Base-by-base conservation (phyloP, 2,888 invertebrate species). In the Vanessa cardui region DNA sequence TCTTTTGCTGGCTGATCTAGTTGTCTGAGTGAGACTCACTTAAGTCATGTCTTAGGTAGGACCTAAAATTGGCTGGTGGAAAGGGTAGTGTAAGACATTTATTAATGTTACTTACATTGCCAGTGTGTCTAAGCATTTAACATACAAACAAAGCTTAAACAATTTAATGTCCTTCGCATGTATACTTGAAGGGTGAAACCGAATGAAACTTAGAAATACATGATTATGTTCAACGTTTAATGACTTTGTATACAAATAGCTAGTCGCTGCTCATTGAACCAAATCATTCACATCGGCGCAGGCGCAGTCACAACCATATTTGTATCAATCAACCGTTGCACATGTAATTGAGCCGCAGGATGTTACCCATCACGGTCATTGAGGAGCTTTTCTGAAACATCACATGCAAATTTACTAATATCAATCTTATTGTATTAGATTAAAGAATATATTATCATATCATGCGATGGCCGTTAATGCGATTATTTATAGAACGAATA, bases 311-410 rank as follows among this genome's bases (percentile, higher is more conserved):
- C 66, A 69, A 68, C 74, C 75, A 74, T 76, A 79, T 77, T 78
- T 74, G 74, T 80, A 86, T 83, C 82, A 85, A 85, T 86, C 83
- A 83, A 85, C 81, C 85, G 83, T 81, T 81, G 80, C 83, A 79
- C 81, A 82, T 84, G 88, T 88, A 90, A 90, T 88, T 90, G 84
- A 89, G 86, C 82, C 82, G 83, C 90, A 90, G 90, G 90, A 90
- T 88, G 89, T 85, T 82, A 79, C 87, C 85, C 84, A 89, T 91
- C 85, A 85, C 80, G 82, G 79, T 79, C 85, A 87, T 87, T 88
- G 82, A 87, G 79, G 58, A 49, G 68, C 65, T 71, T 68, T 68
- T 63, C 58, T 62, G 49, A 62, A 68, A 59, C 56, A 47, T 62
- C n/a, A 58, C 20, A 66, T 61, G 16, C 54, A 47, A 66, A 50